Conservation (phyloP, 2,797 vertebrate species). For the Prunella strophiata region DNA sequence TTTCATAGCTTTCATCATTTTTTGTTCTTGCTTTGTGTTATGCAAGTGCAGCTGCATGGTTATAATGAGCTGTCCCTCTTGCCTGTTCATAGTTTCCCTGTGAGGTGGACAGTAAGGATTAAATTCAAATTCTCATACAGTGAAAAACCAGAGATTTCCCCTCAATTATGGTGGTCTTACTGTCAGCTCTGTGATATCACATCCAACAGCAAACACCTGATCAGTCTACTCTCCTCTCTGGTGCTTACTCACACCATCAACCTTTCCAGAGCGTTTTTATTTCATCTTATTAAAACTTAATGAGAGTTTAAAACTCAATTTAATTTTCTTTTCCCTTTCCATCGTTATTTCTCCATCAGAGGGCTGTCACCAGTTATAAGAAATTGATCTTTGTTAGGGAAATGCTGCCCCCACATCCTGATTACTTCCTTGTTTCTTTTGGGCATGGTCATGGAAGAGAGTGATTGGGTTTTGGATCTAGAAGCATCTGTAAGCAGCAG, state of each 20-base stretch:
- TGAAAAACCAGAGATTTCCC: neutral
- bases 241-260: neutral
- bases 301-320: neutral
- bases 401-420: neutral
- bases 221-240: neutral
- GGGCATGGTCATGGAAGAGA: neutral
- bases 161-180: neutral
- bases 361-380: neutral
- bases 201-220: neutral
- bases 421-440: neutral
- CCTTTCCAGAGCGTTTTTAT: neutral
- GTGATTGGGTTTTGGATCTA: neutral
- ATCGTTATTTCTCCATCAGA: neutral
- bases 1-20: neutral
- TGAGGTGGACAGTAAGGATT: neutral
- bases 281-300: conserved; percentile 1
- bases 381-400: neutral
- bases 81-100: neutral
- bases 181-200: neutral
- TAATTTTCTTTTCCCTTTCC: neutral
- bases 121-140: neutral
- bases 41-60: neutral
- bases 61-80: neutral
- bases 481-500: neutral
- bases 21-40: neutral